These are phyloP conservation scores for Linyphia triangularis DNA, from an alignment of 2,888 invertebrate species.

Conservation along the genomic window DNA sequence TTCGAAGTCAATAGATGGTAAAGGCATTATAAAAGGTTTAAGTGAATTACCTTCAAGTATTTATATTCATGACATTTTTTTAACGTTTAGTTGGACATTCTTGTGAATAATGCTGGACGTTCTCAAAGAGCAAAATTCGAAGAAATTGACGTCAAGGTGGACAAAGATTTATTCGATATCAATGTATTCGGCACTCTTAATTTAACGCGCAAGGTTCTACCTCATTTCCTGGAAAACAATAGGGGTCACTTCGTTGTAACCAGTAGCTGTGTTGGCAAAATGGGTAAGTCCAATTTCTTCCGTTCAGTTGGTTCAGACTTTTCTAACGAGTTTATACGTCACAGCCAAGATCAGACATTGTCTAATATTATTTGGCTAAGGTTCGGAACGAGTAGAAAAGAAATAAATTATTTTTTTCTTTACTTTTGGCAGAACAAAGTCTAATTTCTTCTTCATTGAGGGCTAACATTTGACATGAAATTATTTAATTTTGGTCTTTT, in stretches of 20 bases:
- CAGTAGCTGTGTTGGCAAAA: slow-evolving; percentile 87
- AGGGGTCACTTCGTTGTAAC: slow-evolving; percentile 87
- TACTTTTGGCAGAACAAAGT: too few species aligned
- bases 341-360: neutral
- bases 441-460: too few species aligned
- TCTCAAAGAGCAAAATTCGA: slow-evolving; percentile 88
- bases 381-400: too few species aligned
- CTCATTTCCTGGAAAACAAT: slow-evolving; percentile 83
- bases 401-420: too few species aligned
- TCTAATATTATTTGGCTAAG: too few species aligned
- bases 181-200: slow-evolving; percentile 88
- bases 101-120: slow-evolving; percentile 90
- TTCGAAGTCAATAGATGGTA: too few species aligned
- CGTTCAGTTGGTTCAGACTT: too few species aligned
- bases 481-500: too few species aligned
- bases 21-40: too few species aligned
- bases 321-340: neutral
- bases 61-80: neutral
- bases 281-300: slow-evolving; percentile 82
- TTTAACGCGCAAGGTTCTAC: slow-evolving; percentile 85
- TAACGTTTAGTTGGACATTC: slow-evolving; percentile 84
- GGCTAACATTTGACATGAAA: too few species aligned
- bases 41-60: too few species aligned
- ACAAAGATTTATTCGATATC: slow-evolving; percentile 87
- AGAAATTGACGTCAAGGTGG: slow-evolving; percentile 85